Conservation (phyloP, 2,888 invertebrate species). For the Chloroclysta siterata region DNA sequence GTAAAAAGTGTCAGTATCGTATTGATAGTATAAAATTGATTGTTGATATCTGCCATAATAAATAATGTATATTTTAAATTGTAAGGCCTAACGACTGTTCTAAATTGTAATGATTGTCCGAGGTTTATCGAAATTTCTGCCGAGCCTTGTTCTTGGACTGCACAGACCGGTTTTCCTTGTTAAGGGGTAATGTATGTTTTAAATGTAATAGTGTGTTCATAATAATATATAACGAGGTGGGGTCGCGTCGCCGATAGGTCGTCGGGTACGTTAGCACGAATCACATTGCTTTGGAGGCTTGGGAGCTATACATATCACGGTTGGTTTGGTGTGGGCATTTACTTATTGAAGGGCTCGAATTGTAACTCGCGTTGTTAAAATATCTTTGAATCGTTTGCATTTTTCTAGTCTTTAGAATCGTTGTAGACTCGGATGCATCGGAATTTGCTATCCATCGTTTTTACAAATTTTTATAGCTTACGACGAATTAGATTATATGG, state of each 20-base stretch:
- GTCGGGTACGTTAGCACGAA: conserved; percentile 31
- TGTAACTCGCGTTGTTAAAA: conserved; percentile 42
- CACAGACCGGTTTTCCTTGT: conserved; percentile 59
- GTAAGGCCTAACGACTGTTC: conserved; percentile 83
- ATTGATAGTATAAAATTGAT: conserved; percentile 75
- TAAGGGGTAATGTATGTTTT: conserved; percentile 44
- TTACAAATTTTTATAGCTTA: conserved; percentile 53
- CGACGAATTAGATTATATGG: conserved; percentile 49
- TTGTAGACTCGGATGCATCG: conserved; percentile 61
- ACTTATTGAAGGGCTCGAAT: conserved; percentile 52
- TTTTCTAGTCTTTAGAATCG: conserved; percentile 80
- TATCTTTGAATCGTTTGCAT: conserved; percentile 77
- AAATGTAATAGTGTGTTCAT: conserved; percentile 30
- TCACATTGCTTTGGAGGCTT: conserved; percentile 47
- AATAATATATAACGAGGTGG: conserved; percentile 38
- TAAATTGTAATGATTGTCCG: conserved; percentile 74
- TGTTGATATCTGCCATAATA: conserved; percentile 85
- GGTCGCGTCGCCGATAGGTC: conserved; percentile 16
- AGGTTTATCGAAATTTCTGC: conserved; percentile 60
- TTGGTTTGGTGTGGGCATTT: conserved; percentile 52
- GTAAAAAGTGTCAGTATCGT: conserved; percentile 76
- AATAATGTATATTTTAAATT: conserved; percentile 79
- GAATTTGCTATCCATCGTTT: conserved; percentile 56
- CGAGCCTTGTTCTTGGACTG: conserved; percentile 52
- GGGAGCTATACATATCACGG: conserved; percentile 72